phyloP scores from a whole-genome alignment of 2,888 invertebrate species.

The Lasioglossum lativentre region DNA sequence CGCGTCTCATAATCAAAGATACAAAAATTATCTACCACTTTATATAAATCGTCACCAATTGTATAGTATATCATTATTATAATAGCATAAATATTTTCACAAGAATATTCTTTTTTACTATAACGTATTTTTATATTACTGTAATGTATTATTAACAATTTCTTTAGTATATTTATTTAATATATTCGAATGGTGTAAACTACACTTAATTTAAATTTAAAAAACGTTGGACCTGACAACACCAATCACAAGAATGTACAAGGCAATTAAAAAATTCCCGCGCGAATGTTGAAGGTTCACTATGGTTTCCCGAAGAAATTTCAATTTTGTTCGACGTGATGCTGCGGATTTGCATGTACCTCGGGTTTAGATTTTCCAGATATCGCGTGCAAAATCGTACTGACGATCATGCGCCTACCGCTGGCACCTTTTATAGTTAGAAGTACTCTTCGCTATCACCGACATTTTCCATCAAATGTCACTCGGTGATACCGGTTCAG shows the following conservation, averaged over 20 bases:
- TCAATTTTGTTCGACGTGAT: background rate
- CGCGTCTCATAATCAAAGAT: background rate
- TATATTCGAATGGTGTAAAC: background rate
- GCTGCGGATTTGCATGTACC: constrained; percentile 11
- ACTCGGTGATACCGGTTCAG: constrained; percentile 76
- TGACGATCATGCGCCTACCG: constrained; percentile 61
- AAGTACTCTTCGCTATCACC: constrained; percentile 63
- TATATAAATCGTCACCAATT: background rate
- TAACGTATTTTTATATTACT: background rate
- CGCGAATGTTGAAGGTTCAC: background rate
- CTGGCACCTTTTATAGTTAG: constrained; percentile 74
- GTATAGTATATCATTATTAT: background rate
- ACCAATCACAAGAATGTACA: background rate
- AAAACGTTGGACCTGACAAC: no score
- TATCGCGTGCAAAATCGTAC: constrained; percentile 58
- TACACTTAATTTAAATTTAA: background rate
- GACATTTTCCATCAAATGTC: constrained; percentile 75
- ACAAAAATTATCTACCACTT: background rate
- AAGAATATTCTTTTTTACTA: background rate
- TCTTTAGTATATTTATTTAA: background rate
- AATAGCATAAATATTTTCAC: background rate
- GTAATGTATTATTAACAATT: background rate
- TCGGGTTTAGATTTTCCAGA: constrained; percentile 49
- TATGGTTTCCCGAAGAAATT: background rate
- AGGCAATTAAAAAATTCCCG: background rate